Percentiles rank a stretch among this genome's conserved stretches.
Evolutionary conservation across 1,140 invertebrate species (phyloP).

Genomic region (Drosophila pallidifrons): DNA sequence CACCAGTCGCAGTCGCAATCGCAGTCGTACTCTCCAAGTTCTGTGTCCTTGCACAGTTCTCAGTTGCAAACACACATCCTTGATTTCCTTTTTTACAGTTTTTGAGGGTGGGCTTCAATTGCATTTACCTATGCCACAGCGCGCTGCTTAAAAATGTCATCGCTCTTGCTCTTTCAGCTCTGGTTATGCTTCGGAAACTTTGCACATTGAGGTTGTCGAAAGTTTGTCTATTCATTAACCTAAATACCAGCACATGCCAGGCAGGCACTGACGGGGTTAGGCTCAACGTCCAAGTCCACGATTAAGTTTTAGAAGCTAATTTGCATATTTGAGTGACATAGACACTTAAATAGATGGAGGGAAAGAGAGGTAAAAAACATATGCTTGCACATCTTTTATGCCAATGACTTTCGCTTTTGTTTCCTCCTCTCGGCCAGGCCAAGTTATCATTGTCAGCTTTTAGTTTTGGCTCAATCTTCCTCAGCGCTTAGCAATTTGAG

Average conservation of each 20-base stretch:
- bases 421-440: slow-evolving; percentile 34
- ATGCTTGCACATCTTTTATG: slow-evolving; percentile 5
- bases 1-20: slow-evolving; percentile 14
- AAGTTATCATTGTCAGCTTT: slow-evolving; percentile 54
- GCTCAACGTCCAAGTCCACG: slow-evolving; percentile 64
- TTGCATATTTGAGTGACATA: slow-evolving; percentile 80
- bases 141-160: slow-evolving; percentile 50
- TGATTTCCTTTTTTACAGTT: slow-evolving; percentile 24
- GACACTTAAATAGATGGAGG: slow-evolving; percentile 21
- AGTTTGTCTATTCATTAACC: slow-evolving; percentile 83
- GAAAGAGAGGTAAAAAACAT: neutral
- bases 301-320: slow-evolving; percentile 76
- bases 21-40: neutral
- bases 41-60: slow-evolving; percentile 3
- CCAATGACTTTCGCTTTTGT: slow-evolving; percentile 62
- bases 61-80: slow-evolving; percentile 32
- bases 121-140: slow-evolving; percentile 63
- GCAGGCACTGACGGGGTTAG: neutral
- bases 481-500: slow-evolving; percentile 30
- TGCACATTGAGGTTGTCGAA: slow-evolving; percentile 79
- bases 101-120: slow-evolving; percentile 48
- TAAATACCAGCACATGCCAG: slow-evolving; percentile 55
- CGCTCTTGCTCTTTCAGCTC: slow-evolving; percentile 20
- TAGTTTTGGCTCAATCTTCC: slow-evolving; percentile 17
- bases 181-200: slow-evolving; percentile 58